Conservation (phyloP, 2,888 invertebrate species). For the Euzetes globulus region DNA sequence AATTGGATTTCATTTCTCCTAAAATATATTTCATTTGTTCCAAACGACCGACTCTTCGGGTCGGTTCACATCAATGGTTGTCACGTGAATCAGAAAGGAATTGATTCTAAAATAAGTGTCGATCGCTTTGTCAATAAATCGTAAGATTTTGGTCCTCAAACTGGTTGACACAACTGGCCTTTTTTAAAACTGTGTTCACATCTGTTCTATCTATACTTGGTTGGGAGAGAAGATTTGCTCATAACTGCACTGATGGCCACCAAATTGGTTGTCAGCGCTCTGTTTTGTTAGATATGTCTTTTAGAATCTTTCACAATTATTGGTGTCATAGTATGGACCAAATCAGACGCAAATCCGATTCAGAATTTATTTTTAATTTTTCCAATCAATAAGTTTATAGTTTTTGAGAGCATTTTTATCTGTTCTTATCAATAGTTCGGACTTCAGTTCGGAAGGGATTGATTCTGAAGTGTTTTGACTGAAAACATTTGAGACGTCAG, state of each 20-base stretch:
- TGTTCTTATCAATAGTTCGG: too few species aligned
- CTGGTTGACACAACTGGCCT: constrained; percentile 51
- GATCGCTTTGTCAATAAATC: constrained; percentile 74
- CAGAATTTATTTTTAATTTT: too few species aligned
- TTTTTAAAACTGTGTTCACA: constrained; percentile 39
- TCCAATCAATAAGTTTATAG: too few species aligned
- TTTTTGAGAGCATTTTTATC: too few species aligned
- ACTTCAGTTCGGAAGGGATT: too few species aligned
- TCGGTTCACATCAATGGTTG: constrained; percentile 70
- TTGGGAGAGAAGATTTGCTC: constrained; percentile 63
- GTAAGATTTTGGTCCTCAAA: constrained; percentile 69
- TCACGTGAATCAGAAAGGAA: constrained; percentile 71
- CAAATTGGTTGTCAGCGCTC: constrained; percentile 36
- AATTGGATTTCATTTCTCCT: constrained; percentile 69
- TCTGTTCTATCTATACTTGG: too few species aligned
- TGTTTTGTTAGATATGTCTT: constrained; percentile 36
- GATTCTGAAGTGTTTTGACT: too few species aligned
- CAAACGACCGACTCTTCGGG: constrained; percentile 63
- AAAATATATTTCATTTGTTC: constrained; percentile 64
- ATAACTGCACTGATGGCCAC: constrained; percentile 71
- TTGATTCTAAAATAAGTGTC: constrained; percentile 77
- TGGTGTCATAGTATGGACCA: too few species aligned
- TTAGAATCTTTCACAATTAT: constrained; percentile 71
- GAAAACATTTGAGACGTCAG: too few species aligned
- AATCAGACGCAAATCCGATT: too few species aligned